Evolutionary conservation across 2,797 vertebrate genomes (phyloP).

Genomic region (Hephaestus fuliginosus): DNA sequence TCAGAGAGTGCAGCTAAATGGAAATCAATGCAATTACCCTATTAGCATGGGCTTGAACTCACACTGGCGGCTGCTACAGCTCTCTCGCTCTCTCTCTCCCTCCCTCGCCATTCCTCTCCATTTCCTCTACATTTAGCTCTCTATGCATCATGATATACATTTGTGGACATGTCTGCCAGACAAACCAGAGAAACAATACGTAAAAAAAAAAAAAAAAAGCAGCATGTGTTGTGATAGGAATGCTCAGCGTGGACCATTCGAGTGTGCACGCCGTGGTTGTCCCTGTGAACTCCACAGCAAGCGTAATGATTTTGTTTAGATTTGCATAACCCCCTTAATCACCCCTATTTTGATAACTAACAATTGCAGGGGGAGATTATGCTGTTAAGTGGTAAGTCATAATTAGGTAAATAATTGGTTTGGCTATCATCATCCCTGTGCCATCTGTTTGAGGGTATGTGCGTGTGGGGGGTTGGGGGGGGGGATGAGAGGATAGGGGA

Average conservation of each 20-base stretch:
- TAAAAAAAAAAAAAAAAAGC: conserved; percentile 15
- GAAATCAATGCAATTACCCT: conserved; percentile 90
- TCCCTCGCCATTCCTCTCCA: conserved; percentile 21
- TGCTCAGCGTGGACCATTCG: conserved; percentile 1
- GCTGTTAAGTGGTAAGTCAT: conserved; percentile 97
- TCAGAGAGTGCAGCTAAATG: conserved; percentile 87
- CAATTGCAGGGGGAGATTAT: conserved; percentile 92
- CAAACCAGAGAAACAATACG: conserved; percentile 10
- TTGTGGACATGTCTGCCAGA: conserved; percentile 1
- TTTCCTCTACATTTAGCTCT: conserved; percentile 48
- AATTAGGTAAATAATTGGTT: conserved; percentile 99
- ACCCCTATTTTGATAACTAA: conserved; percentile 92
- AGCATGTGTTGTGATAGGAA: conserved; percentile 10
- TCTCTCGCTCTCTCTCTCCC: conserved; percentile 41
- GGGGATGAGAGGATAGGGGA: conserved; percentile 7
- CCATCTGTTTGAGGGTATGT: conserved; percentile 90
- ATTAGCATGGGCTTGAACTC: conserved; percentile 86
- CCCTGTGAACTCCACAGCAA: conserved; percentile 86
- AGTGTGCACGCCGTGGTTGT: conserved; percentile 75
- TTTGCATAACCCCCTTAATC: conserved; percentile 93
- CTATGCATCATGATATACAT: conserved; percentile 12
- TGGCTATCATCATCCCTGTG: conserved; percentile 90
- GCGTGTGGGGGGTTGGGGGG: conserved; percentile 31
- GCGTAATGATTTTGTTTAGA: conserved; percentile 82
- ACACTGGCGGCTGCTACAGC: conserved; percentile 63